Conservation (phyloP, 2,888 invertebrate species). For the Caenorhabditis macrosperma region DNA sequence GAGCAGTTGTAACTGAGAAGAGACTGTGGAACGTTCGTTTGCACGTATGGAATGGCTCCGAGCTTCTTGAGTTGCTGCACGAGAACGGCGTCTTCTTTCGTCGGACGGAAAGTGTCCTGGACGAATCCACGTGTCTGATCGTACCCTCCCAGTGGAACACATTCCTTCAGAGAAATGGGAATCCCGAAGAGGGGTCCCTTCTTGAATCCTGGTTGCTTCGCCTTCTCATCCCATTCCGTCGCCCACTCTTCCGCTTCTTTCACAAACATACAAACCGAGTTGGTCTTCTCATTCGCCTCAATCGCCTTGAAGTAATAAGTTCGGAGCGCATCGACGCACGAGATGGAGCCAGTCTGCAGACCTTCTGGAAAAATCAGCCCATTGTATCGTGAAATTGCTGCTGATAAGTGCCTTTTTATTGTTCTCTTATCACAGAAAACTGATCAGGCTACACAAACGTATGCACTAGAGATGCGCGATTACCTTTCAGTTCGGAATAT, state of each 20-base stretch:
- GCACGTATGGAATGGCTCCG: conserved; percentile 82
- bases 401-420: conserved; percentile 16
- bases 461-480: too few relatives aligned
- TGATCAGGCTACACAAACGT: background rate
- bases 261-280: conserved; percentile 72
- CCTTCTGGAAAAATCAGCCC: conserved; percentile 62
- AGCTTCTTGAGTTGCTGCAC: conserved; percentile 69
- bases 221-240: conserved; percentile 66
- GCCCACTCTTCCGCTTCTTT: conserved; percentile 74
- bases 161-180: conserved; percentile 77
- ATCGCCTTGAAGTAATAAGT: conserved; percentile 69
- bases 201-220: conserved; percentile 57
- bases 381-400: background rate
- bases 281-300: conserved; percentile 71
- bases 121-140: conserved; percentile 79
- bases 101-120: conserved; percentile 73
- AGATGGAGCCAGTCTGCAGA: conserved; percentile 64
- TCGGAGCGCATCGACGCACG: conserved; percentile 66
- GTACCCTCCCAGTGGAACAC: conserved; percentile 72
- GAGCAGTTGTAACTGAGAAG: conserved; percentile 78
- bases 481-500: conserved; percentile 65
- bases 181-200: conserved; percentile 76
- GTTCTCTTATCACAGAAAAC: conserved; percentile 1
- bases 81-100: conserved; percentile 64
- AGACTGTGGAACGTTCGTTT: conserved; percentile 81